These are phyloP conservation scores for Doryteuthis pealeii DNA, from an alignment of 1,140 invertebrate species.

Conservation along the genomic window DNA sequence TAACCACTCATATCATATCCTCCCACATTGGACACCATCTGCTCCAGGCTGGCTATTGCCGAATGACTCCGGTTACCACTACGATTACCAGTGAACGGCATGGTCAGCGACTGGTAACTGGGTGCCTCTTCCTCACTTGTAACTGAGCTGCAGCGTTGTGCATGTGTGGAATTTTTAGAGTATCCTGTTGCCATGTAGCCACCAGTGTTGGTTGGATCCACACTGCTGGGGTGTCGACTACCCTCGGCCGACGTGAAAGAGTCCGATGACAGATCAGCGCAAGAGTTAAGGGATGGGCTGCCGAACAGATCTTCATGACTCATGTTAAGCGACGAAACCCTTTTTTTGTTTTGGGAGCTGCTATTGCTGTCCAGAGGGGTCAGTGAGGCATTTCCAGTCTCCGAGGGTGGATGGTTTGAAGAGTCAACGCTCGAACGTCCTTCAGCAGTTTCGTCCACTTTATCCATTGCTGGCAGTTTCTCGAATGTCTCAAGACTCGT, in stretches of 20 bases:
- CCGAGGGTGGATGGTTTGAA: conserved; percentile 3
- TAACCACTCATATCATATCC: conserved; percentile 1
- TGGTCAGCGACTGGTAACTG: conserved; percentile 8
- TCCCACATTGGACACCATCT: conserved; percentile 13
- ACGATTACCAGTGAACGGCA: background rate
- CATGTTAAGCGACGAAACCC: background rate
- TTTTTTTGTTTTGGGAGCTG: background rate
- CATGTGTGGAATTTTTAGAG: background rate
- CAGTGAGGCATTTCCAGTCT: background rate
- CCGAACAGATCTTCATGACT: conserved; percentile 19
- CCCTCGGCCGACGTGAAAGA: background rate
- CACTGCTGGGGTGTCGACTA: background rate
- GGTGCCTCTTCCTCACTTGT: conserved; percentile 11
- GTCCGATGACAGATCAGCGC: conserved; percentile 9
- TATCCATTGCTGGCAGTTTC: background rate
- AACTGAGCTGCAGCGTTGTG: background rate
- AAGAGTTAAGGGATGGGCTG: conserved; percentile 12
- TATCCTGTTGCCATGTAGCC: background rate
- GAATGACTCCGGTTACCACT: conserved; percentile 3
- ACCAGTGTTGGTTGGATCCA: background rate
- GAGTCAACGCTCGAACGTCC: conserved; percentile 5
- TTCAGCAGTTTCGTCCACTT: background rate
- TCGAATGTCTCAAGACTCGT: background rate
- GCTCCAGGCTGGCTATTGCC: conserved; percentile 11
- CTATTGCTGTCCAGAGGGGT: background rate